These are phyloP conservation scores for Pantherophis guttatus DNA, from an alignment of 2,113 vertebrate genomes.

Conservation along the genomic window DNA sequence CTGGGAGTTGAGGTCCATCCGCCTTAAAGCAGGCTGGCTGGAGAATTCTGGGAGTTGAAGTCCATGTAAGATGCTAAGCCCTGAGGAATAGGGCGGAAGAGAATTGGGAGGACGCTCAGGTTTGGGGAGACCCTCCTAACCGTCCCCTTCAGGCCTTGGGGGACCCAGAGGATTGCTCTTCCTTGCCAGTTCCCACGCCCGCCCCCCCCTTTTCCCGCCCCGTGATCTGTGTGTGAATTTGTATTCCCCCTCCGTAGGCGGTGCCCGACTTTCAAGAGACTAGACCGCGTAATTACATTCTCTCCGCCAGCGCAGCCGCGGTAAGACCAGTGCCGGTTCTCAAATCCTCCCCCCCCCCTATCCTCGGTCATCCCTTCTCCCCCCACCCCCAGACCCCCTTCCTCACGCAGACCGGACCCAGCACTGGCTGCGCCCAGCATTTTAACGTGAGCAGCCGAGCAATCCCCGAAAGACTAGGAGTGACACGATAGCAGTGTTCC, in stretches of 20 bases:
- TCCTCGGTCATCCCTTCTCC: slow-evolving; percentile 32
- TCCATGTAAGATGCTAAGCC: not conserved
- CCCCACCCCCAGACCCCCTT: slow-evolving; percentile 33
- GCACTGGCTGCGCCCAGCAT: slow-evolving; percentile 61
- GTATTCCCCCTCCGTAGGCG: slow-evolving; percentile 83
- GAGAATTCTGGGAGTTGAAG: not conserved
- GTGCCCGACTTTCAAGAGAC: slow-evolving; percentile 98
- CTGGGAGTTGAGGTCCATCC: not conserved
- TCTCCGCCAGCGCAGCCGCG: slow-evolving; percentile 96
- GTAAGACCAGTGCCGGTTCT: slow-evolving; percentile 75
- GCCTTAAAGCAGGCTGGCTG: not conserved
- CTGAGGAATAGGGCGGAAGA: not conserved
- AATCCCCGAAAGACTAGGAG: rapidly evolving
- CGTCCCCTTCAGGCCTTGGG: not conserved
- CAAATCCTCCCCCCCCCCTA: not conserved
- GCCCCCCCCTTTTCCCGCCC: not conserved
- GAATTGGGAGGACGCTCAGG: not conserved
- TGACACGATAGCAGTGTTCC: not conserved
- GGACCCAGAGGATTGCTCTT: not conserved
- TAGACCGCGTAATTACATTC: slow-evolving; percentile 96
- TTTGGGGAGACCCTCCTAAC: not conserved
- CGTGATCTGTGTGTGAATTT: slow-evolving; percentile 67
- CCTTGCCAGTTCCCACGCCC: not conserved
- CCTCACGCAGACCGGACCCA: slow-evolving; percentile 14
- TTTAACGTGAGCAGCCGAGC: slow-evolving; percentile 49